Percentiles rank a stretch among this genome's conserved stretches.
Evolutionary conservation across 2,113 vertebrate genomes (phyloP).

Genomic region (Pluvialis apricaria): DNA sequence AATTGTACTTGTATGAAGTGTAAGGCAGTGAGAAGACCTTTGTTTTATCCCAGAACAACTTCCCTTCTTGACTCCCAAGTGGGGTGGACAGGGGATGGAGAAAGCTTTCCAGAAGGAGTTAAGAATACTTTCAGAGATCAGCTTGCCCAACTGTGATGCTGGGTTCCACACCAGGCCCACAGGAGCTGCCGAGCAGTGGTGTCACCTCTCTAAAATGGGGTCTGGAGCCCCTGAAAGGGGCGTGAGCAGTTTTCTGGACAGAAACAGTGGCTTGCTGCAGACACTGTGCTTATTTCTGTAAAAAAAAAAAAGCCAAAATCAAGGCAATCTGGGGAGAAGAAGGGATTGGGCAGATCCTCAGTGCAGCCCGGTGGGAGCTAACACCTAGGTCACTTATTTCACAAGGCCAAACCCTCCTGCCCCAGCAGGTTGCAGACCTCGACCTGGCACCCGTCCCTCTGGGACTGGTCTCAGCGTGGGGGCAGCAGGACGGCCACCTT

Average conservation of each 20-base stretch:
- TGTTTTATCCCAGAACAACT: background rate
- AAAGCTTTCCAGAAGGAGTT: background rate
- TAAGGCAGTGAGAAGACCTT: background rate
- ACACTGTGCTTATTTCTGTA: background rate
- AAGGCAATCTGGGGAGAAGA: background rate
- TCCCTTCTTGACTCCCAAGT: background rate
- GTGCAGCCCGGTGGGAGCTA: background rate
- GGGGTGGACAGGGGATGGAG: background rate
- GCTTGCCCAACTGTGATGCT: background rate
- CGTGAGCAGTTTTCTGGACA: background rate
- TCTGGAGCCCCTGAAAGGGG: background rate
- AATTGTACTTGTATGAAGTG: background rate
- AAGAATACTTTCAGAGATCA: background rate
- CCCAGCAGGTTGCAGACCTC: background rate
- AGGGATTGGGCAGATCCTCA: background rate
- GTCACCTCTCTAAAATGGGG: background rate
- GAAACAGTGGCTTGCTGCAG: background rate
- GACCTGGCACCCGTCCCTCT: background rate
- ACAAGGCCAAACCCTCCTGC: background rate
- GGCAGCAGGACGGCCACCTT: background rate
- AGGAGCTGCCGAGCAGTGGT: background rate
- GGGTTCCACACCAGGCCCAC: background rate
- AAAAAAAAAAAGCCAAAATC: background rate
- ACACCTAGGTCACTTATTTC: background rate
- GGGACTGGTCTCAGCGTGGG: background rate